Percentiles rank a stretch among this genome's conserved stretches.
These are phyloP conservation scores for Rhagonycha fulva DNA, from an alignment of 2,888 invertebrate species.

Conservation along the genomic window DNA sequence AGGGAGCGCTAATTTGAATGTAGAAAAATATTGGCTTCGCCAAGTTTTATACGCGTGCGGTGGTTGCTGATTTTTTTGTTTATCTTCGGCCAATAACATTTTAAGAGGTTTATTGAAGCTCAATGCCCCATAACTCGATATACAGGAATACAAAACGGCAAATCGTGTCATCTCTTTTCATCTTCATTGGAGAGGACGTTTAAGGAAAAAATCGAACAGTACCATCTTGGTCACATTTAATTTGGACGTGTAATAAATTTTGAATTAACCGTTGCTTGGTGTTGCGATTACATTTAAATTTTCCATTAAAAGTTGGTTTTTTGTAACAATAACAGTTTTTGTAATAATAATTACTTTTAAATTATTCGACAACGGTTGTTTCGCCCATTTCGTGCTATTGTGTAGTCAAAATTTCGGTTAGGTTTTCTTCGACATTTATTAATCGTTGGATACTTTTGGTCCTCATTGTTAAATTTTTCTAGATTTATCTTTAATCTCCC, in stretches of 20 bases:
- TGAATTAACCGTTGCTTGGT: not conserved
- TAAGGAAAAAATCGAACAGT: not conserved
- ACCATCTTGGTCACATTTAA: not conserved
- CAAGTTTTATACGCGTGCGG: constrained; percentile 21
- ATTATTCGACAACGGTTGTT: not conserved
- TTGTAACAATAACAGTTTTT: not conserved
- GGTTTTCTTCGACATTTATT: not conserved
- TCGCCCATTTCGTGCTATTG: not conserved
- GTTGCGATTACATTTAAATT: not conserved
- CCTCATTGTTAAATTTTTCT: not conserved
- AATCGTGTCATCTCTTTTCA: not conserved
- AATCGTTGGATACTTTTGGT: not conserved
- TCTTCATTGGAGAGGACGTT: not conserved
- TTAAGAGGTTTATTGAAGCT: constrained; percentile 19
- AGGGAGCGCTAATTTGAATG: constrained; percentile 20
- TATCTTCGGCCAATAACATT: constrained; percentile 28
- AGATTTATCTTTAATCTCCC: not conserved
- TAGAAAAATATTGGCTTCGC: constrained; percentile 21
- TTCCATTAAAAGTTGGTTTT: not conserved
- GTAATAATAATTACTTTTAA: not conserved
- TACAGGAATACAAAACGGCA: not conserved
- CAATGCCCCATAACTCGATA: constrained; percentile 17
- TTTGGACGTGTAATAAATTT: not conserved
- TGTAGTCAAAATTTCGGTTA: not conserved
- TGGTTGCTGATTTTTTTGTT: constrained; percentile 17